A percentile compares a stretch with the other conserved stretches of the same genome.
Conservation (phyloP, 2,113 vertebrate species). For the Pseudonaja textilis region DNA sequence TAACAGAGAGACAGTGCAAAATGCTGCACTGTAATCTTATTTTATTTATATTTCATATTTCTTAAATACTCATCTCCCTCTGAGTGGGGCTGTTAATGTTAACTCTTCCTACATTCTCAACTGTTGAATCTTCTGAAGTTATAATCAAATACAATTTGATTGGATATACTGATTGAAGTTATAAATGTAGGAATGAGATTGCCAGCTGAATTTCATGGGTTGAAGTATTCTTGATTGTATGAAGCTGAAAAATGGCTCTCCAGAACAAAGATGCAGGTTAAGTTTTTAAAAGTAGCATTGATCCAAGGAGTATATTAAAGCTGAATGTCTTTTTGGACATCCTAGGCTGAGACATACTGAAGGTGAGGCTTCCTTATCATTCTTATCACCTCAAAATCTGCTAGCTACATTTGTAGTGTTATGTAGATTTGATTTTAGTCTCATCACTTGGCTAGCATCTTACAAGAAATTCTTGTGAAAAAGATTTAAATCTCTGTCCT, state of each 20-base stretch:
- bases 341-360: background rate
- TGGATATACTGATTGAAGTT: background rate
- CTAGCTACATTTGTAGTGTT: background rate
- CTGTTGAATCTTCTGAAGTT: background rate
- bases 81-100: background rate
- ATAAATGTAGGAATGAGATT: background rate
- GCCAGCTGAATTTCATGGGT: background rate
- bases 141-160: background rate
- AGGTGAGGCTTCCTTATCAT: background rate
- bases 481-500: background rate
- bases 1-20: background rate
- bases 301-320: background rate
- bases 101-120: background rate
- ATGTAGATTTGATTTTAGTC: background rate
- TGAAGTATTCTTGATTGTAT: background rate
- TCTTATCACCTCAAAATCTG: background rate
- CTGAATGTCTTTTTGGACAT: background rate
- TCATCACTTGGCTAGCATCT: background rate
- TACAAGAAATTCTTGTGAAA: conserved; percentile 3
- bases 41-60: background rate
- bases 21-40: background rate
- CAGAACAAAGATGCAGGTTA: background rate
- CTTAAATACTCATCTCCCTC: background rate
- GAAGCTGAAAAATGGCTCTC: background rate
- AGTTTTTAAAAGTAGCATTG: background rate